These are phyloP conservation scores for Aselliscus stoliczkanus DNA, from an alignment of 2,797 vertebrate genomes.

Conservation along the genomic window DNA sequence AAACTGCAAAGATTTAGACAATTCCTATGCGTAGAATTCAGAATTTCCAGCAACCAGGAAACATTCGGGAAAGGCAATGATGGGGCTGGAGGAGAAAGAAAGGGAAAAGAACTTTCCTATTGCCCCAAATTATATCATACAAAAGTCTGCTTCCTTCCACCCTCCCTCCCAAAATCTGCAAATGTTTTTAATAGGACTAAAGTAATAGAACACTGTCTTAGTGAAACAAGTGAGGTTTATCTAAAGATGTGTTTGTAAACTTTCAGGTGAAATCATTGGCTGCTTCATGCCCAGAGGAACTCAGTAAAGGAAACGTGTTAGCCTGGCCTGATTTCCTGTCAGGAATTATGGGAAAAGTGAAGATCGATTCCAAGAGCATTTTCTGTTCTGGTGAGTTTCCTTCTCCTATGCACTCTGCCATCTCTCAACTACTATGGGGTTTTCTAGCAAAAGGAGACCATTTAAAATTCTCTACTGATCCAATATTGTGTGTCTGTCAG, in stretches of 20 bases:
- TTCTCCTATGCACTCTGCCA: not conserved
- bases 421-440: not conserved
- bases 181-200: not conserved
- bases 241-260: constrained; percentile 75
- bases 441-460: not conserved
- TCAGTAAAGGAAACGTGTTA: constrained; percentile 91
- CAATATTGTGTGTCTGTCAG: not conserved
- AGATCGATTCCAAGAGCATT: constrained; percentile 90
- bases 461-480: not conserved
- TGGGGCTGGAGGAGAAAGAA: no score
- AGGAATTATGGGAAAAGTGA: constrained; percentile 92
- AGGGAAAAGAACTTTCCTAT: not conserved
- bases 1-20: not conserved
- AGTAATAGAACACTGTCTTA: not conserved
- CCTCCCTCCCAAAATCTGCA: not conserved
- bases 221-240: not conserved
- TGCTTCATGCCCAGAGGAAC: constrained; percentile 90
- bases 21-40: not conserved
- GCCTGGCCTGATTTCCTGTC: constrained; percentile 97
- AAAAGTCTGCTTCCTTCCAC: not conserved
- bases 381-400: constrained; percentile 93
- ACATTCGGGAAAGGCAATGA: not conserved
- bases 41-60: not conserved
- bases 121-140: not conserved
- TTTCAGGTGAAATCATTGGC: constrained; percentile 92